Evolutionary conservation across 2,888 invertebrate species (phyloP), one percentile per base, ranked within the genome.

Genomic region (Apomyelois bistriatella): DNA sequence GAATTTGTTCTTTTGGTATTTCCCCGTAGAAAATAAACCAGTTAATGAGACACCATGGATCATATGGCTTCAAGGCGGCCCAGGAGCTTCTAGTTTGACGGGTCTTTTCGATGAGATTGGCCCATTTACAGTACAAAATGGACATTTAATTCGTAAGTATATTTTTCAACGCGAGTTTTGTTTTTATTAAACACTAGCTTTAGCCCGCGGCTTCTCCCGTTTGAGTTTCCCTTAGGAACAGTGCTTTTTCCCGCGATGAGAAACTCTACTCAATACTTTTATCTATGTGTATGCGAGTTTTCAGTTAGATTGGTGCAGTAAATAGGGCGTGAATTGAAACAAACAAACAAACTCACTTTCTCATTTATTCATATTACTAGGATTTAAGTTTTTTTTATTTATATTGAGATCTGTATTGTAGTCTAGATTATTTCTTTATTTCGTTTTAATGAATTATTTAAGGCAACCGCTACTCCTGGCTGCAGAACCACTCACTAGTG

Each of bases 21-120:
- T 96, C 69, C 96, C 96, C 0, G 76, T 79, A 17, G 59, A 72
- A 41, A 66, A 75, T 5, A 85, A 89, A 65, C 82, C 85, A 0
- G 73, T 80, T 17, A 75, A 72, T 28, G 75, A 80, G 28, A 85
- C 75, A 13, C 97, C 97, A 0, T 88, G 97, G 68, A 91, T 96
- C 8, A 93, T 98, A 57, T 97, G 97, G 97, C 85, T 97, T n/a
- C 95, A 97, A 91, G 97, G 97, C 6, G 97, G 97, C 0, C 97
- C 97, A 0, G 97, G 93, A 0, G 94, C 92, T 0, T 95, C 95
- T 0, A 94, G 95, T 51, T 50, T 89, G 66, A 74, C 71, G 0
- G 90, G 87, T 0, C 64, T 90, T 3, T 89, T 90, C 48, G 81
- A 86, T 22, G 88, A 89, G 63, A 71, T 88, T n/a, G 89, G 89